phyloP scores from a whole-genome alignment of 1,140 invertebrate species.

The Papilio polytes region DNA sequence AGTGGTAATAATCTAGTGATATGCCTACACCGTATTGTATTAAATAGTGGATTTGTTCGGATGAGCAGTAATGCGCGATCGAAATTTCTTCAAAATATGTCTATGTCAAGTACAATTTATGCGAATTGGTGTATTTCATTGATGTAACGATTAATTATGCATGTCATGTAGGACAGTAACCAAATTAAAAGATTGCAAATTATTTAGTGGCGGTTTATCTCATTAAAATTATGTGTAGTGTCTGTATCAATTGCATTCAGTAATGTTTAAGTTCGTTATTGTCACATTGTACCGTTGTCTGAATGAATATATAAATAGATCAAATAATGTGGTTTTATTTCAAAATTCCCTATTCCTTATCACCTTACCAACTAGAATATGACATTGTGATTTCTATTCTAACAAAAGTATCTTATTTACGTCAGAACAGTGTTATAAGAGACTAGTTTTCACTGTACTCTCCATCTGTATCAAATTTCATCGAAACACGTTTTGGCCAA shows the following conservation, averaged over 20 bases:
- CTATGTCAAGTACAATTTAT: conserved; percentile 60
- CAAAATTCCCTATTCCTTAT: background rate
- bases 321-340: conserved; percentile 72
- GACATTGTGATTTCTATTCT: background rate
- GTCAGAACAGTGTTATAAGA: too few species aligned
- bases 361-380: background rate
- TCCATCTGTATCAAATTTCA: too few species aligned
- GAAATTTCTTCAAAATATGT: conserved; percentile 38
- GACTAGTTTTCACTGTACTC: too few species aligned
- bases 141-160: conserved; percentile 53
- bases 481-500: too few species aligned
- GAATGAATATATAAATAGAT: conserved; percentile 81
- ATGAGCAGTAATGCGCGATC: conserved; percentile 29
- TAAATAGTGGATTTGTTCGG: conserved; percentile 42
- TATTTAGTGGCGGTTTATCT: conserved; percentile 65
- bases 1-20: conserved; percentile 30
- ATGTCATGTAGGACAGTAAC: conserved; percentile 62
- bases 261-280: conserved; percentile 81
- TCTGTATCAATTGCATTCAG: conserved; percentile 72
- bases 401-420: too few species aligned
- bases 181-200: conserved; percentile 56
- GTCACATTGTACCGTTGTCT: conserved; percentile 82
- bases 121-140: conserved; percentile 63
- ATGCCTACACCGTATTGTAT: background rate
- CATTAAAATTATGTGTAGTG: conserved; percentile 63